A percentile compares a stretch with the other conserved stretches of the same genome.
Evolutionary conservation across 1,140 invertebrate genomes (phyloP).

Genomic region (Dendroctonus valens): DNA sequence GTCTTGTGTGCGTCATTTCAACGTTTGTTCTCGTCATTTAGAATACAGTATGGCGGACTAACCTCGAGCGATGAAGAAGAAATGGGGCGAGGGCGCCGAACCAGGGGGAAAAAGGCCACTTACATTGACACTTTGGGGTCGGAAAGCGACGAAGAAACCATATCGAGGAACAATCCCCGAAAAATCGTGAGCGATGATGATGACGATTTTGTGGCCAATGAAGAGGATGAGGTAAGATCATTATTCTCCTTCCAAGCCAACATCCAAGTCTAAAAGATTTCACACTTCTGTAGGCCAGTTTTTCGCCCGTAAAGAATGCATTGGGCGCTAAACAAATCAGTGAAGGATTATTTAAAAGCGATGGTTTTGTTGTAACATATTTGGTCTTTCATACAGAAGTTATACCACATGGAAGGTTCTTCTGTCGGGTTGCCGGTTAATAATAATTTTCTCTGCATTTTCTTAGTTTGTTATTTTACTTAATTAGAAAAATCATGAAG

Average conservation of each 20-base stretch:
- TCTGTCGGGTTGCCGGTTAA: no score
- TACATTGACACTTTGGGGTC: conserved; percentile 66
- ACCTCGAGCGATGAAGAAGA: conserved; percentile 57
- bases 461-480: no score
- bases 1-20: neutral
- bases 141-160: conserved; percentile 58
- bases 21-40: conserved; percentile 22
- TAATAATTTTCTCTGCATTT: no score
- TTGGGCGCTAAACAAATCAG: no score
- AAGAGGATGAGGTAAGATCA: conserved; percentile 43
- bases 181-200: conserved; percentile 47
- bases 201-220: conserved; percentile 54
- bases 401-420: no score
- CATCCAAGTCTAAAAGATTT: no score
- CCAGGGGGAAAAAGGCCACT: conserved; percentile 68
- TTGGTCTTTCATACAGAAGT: no score
- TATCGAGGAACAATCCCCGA: conserved; percentile 22
- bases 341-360: no score
- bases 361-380: no score
- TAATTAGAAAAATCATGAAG: no score
- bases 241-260: neutral
- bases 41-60: conserved; percentile 56
- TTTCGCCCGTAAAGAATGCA: no score
- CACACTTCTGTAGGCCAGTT: no score
- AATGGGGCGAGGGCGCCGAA: conserved; percentile 54